A percentile compares a stretch with the other conserved stretches of the same genome.
Evolutionary conservation across 1,140 invertebrate species (phyloP).

Genomic region (Caerostris extrusa): DNA sequence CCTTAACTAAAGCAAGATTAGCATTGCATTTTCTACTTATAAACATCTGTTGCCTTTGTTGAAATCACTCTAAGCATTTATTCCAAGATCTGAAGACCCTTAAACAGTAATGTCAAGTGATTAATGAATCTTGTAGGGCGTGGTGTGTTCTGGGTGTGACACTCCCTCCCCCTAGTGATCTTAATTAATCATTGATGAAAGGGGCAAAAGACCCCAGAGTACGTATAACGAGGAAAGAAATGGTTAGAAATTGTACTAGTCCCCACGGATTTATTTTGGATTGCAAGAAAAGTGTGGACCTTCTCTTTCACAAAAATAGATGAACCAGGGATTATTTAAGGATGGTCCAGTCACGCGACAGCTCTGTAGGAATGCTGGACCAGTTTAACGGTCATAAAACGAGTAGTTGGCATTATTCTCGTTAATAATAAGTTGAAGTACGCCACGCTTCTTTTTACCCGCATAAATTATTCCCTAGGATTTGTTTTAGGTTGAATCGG

Average conservation of each 20-base stretch:
- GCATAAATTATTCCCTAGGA: constrained; percentile 27
- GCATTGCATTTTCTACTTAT: background rate
- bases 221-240: constrained; percentile 11
- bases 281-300: constrained; percentile 39
- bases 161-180: constrained; percentile 51
- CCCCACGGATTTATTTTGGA: background rate
- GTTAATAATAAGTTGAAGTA: constrained; percentile 32
- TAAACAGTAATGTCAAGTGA: constrained; percentile 27
- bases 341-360: constrained; percentile 44
- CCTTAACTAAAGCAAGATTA: background rate
- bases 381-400: constrained; percentile 53
- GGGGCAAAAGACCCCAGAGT: constrained; percentile 55
- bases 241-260: constrained; percentile 16
- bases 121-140: constrained; percentile 33
- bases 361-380: constrained; percentile 24
- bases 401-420: constrained; percentile 32
- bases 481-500: no score
- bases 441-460: constrained; percentile 15
- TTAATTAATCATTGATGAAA: constrained; percentile 69
- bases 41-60: constrained; percentile 17
- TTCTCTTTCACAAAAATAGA: constrained; percentile 31
- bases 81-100: background rate
- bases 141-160: constrained; percentile 58
- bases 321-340: constrained; percentile 58
- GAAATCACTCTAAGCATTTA: background rate